Evolutionary conservation across 2,888 invertebrate species (phyloP).

Genomic region (Drosophila silvestris): DNA sequence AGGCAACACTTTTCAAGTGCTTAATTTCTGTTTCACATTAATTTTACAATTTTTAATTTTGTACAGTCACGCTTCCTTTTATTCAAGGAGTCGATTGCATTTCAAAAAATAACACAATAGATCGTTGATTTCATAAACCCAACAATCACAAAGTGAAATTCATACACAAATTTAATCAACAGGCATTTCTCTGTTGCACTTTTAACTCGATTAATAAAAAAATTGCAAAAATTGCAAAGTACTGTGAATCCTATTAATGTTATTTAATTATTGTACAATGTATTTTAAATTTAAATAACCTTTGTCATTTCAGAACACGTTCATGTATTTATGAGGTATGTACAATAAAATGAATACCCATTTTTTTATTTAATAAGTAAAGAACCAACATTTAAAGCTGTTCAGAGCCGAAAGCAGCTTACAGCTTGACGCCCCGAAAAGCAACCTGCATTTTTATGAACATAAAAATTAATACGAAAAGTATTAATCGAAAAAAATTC

Average conservation of each 20-base stretch:
- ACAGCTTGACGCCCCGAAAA: slow-evolving; percentile 41
- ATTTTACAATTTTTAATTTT: slow-evolving; percentile 21
- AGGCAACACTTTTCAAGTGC: slow-evolving; percentile 68
- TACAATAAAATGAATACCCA: slow-evolving; percentile 13
- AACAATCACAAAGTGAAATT: slow-evolving; percentile 2
- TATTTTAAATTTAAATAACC: slow-evolving; percentile 12
- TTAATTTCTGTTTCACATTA: slow-evolving; percentile 31
- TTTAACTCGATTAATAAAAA: slow-evolving; percentile 7
- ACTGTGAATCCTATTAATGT: background rate
- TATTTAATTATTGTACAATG: slow-evolving; percentile 6
- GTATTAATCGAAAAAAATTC: slow-evolving; percentile 25
- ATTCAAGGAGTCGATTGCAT: background rate
- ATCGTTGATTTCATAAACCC: background rate
- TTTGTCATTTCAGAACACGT: slow-evolving; percentile 60
- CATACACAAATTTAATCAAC: slow-evolving; percentile 12
- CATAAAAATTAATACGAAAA: background rate
- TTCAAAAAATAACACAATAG: background rate
- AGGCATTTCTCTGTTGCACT: background rate
- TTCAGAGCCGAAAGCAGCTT: slow-evolving; percentile 62
- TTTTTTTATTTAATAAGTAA: slow-evolving; percentile 23
- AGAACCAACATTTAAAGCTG: slow-evolving; percentile 32
- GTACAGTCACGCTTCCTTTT: slow-evolving; percentile 49
- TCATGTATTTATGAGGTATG: slow-evolving; percentile 74
- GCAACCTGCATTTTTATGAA: slow-evolving; percentile 56
- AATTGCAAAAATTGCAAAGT: background rate